These are phyloP conservation scores for Prenolepis imparis DNA, from an alignment of 2,888 invertebrate species.

Conservation along the genomic window DNA sequence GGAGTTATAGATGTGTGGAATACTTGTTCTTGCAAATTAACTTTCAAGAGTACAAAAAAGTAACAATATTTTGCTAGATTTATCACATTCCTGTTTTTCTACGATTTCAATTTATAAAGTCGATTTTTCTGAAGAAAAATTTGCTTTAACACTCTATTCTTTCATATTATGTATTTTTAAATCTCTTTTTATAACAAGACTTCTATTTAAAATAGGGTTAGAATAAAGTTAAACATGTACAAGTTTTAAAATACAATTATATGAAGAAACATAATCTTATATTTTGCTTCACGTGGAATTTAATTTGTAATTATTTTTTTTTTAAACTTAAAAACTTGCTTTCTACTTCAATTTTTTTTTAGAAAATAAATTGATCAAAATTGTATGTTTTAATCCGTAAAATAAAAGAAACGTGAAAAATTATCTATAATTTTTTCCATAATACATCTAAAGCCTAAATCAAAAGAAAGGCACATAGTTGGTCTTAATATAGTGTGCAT, in stretches of 20 bases:
- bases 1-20: background rate
- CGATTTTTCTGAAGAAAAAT: background rate
- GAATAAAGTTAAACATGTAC: background rate
- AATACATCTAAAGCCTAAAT: background rate
- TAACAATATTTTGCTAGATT: background rate
- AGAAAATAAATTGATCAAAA: no score
- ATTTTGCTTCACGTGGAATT: no score
- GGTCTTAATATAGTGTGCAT: background rate
- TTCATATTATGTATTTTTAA: background rate
- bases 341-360: no score
- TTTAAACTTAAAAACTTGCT: no score
- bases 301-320: no score
- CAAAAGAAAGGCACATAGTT: background rate
- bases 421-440: background rate
- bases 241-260: background rate
- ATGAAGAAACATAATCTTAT: no score
- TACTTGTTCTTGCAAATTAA: background rate
- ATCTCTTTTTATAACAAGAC: no score
- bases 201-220: background rate
- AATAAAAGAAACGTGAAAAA: background rate
- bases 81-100: background rate
- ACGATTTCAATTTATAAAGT: no score
- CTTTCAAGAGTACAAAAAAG: background rate
- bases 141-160: background rate
- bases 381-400: background rate